phyloP scores from a whole-genome alignment of 2,888 invertebrate genomes.

The Euplexia lucipara region DNA sequence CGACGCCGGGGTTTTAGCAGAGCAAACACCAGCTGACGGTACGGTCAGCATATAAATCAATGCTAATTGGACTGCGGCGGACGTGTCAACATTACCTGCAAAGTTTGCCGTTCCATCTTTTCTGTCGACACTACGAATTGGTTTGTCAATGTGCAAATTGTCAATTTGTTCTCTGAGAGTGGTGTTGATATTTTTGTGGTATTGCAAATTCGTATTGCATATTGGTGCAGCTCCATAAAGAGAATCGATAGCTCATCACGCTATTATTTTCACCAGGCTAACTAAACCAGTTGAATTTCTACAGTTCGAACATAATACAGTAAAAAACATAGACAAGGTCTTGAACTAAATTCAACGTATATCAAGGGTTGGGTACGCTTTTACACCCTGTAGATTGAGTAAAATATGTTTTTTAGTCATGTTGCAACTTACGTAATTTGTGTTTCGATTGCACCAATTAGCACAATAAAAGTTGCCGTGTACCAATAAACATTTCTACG shows the following conservation, averaged over 20 bases:
- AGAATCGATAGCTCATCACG: too few species aligned
- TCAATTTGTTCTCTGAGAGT: constrained; percentile 27
- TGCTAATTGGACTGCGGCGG: constrained; percentile 64
- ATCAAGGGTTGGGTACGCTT: too few species aligned
- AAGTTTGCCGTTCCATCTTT: constrained; percentile 45
- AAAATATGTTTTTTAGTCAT: too few species aligned
- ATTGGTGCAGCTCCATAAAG: too few species aligned
- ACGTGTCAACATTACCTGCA: constrained; percentile 61
- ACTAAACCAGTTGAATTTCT: too few species aligned
- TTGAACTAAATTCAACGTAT: too few species aligned
- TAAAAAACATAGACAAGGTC: too few species aligned
- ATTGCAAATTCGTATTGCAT: neutral
- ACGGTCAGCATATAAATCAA: constrained; percentile 67
- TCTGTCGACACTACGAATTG: constrained; percentile 38
- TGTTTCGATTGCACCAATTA: neutral
- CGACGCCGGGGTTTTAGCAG: constrained; percentile 27
- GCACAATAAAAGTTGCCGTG: neutral
- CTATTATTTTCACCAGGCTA: too few species aligned
- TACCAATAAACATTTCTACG: too few species aligned
- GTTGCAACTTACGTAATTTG: neutral
- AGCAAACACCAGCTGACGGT: constrained; percentile 48
- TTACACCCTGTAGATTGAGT: too few species aligned
- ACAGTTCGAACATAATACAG: too few species aligned
- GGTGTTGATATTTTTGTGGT: neutral
- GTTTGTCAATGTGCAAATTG: constrained; percentile 33